A percentile compares a stretch with the other conserved stretches of the same genome.
phyloP scores from a whole-genome alignment of 2,888 invertebrate species.

The Epirrita christyi region DNA sequence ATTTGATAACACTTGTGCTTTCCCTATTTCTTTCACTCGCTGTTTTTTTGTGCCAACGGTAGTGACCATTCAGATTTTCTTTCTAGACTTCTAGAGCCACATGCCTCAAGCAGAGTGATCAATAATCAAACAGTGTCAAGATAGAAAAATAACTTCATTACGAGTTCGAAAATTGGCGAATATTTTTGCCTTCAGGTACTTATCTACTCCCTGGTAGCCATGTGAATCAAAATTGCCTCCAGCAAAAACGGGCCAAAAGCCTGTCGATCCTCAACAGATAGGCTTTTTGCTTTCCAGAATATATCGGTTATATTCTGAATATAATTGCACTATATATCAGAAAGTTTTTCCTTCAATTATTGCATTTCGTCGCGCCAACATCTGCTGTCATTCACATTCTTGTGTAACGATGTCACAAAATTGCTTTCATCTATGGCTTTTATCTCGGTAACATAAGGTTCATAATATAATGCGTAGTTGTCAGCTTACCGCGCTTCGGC shows the following conservation, averaged over 20 bases:
- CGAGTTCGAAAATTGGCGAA: too few species aligned
- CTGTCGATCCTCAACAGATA: constrained; percentile 57
- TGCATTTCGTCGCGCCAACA: constrained; percentile 63
- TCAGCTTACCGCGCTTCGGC: constrained; percentile 10
- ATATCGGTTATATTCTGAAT: constrained; percentile 59
- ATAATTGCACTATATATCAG: constrained; percentile 77
- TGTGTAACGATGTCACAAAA: constrained; percentile 54
- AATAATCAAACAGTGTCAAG: too few species aligned
- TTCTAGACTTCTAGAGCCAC: too few species aligned
- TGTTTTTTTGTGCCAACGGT: too few species aligned
- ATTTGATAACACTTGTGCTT: too few species aligned
- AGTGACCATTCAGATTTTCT: too few species aligned
- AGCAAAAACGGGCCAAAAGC: constrained; percentile 26
- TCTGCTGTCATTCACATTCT: constrained; percentile 67
- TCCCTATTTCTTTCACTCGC: too few species aligned
- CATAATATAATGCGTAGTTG: constrained; percentile 1
- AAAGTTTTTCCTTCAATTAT: constrained; percentile 76
- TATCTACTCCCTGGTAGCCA: too few species aligned
- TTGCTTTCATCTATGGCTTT: constrained; percentile 6
- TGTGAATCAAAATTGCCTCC: constrained; percentile 9
- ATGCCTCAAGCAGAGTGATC: too few species aligned
- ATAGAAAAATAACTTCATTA: too few species aligned
- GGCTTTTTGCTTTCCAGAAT: constrained; percentile 55
- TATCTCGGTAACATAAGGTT: constrained; percentile 14
- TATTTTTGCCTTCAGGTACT: too few species aligned